phyloP scores from a whole-genome alignment of 2,797 vertebrate species.

The Anabacerthia variegaticeps region DNA sequence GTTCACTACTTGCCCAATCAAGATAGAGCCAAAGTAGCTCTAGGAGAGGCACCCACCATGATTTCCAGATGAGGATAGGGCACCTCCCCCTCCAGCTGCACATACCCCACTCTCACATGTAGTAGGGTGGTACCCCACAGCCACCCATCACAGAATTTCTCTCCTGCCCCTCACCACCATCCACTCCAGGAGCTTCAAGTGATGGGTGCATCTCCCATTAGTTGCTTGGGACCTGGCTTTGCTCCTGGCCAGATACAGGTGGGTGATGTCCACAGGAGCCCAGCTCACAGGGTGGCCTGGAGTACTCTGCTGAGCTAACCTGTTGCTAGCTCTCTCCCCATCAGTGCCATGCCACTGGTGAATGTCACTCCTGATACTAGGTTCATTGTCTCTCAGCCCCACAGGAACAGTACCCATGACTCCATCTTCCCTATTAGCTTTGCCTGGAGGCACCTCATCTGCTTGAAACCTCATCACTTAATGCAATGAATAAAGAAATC shows the following conservation, averaged over 20 bases:
- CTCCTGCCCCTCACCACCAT: background rate
- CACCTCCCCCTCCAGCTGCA: background rate
- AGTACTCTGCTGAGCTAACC: background rate
- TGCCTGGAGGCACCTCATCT: background rate
- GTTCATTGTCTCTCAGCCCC: background rate
- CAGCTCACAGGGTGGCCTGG: background rate
- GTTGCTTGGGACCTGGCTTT: background rate
- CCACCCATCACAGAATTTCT: background rate
- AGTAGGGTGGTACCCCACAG: background rate
- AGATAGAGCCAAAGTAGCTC: background rate
- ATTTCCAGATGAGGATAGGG: background rate
- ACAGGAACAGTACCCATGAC: background rate
- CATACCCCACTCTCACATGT: background rate
- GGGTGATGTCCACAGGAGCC: background rate
- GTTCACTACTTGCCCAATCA: background rate
- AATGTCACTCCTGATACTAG: fast-evolving
- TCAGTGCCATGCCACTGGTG: background rate
- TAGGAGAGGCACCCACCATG: fast-evolving
- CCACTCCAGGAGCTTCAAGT: background rate
- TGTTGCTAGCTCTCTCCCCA: background rate
- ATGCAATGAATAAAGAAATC: background rate
- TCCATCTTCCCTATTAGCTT: conserved; percentile 20
- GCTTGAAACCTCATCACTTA: background rate
- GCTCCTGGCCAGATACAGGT: no score
- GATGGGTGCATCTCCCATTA: background rate